Evolutionary conservation across 2,797 vertebrate genomes (phyloP).

Genomic region (Oceanodroma leucorhoa): DNA sequence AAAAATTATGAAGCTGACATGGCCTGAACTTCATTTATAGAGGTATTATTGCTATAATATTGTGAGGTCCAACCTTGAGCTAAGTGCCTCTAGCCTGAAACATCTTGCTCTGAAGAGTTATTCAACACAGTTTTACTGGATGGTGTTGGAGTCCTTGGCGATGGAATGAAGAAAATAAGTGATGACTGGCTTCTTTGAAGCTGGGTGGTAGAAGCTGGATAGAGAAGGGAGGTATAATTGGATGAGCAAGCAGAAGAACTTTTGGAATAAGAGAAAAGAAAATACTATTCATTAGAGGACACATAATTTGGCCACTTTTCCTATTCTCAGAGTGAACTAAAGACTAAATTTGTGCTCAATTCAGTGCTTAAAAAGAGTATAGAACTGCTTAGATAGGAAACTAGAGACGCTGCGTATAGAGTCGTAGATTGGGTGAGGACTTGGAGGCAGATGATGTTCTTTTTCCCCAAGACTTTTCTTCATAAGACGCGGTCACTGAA

Average conservation of each 20-base stretch:
- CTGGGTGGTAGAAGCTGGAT: background rate
- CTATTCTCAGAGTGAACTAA: background rate
- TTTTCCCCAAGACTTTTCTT: background rate
- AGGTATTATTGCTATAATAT: background rate
- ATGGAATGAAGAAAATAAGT: background rate
- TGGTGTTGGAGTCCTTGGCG: background rate
- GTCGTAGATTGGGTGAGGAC: background rate
- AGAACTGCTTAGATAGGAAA: background rate
- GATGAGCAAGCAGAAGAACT: background rate
- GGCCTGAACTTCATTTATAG: background rate
- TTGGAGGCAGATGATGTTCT: background rate
- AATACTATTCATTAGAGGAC: background rate
- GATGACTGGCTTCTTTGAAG: background rate
- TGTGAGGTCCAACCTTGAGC: background rate
- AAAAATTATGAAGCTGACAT: background rate
- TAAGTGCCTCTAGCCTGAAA: background rate
- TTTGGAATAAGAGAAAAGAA: background rate
- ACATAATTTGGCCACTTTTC: background rate
- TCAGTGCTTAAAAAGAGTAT: background rate
- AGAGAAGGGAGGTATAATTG: background rate
- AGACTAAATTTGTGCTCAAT: background rate
- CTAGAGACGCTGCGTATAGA: background rate
- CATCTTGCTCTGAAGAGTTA: background rate
- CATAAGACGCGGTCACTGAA: background rate
- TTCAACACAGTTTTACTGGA: background rate